These are phyloP conservation scores for Furnarius figulus DNA, from an alignment of 2,113 vertebrate genomes.

Conservation along the genomic window DNA sequence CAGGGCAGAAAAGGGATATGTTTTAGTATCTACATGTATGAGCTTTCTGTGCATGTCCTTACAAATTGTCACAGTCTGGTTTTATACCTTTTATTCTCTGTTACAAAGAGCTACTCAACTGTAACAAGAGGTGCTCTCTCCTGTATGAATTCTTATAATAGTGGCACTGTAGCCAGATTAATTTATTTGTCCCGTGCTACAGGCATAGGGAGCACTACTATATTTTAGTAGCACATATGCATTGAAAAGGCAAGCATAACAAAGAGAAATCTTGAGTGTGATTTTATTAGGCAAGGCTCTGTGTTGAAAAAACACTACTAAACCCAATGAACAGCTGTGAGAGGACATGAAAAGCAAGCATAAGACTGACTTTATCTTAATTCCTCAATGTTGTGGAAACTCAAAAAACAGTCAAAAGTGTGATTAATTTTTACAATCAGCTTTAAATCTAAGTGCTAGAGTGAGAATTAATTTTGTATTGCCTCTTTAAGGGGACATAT, in stretches of 20 bases:
- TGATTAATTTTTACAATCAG: neutral
- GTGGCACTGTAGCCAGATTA: neutral
- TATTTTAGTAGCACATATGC: neutral
- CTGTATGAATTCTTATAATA: neutral
- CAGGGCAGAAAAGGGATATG: neutral
- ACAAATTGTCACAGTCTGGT: neutral
- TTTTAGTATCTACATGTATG: neutral
- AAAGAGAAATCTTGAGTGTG: neutral
- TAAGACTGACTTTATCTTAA: neutral
- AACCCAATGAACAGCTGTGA: neutral
- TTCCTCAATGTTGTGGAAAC: neutral
- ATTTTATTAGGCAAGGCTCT: neutral
- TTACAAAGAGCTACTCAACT: neutral
- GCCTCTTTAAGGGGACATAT: neutral
- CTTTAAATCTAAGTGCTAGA: neutral
- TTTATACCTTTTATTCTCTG: neutral
- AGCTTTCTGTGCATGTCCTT: rapidly evolving
- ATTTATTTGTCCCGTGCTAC: neutral
- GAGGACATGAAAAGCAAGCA: neutral
- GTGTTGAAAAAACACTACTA: neutral
- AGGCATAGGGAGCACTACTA: too few relatives aligned
- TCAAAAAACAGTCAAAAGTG: neutral
- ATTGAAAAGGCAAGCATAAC: neutral
- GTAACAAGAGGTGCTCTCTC: neutral
- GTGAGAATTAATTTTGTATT: neutral